Base-by-base conservation (phyloP, 2,888 invertebrate genomes). In the Cerceris rybyensis region DNA sequence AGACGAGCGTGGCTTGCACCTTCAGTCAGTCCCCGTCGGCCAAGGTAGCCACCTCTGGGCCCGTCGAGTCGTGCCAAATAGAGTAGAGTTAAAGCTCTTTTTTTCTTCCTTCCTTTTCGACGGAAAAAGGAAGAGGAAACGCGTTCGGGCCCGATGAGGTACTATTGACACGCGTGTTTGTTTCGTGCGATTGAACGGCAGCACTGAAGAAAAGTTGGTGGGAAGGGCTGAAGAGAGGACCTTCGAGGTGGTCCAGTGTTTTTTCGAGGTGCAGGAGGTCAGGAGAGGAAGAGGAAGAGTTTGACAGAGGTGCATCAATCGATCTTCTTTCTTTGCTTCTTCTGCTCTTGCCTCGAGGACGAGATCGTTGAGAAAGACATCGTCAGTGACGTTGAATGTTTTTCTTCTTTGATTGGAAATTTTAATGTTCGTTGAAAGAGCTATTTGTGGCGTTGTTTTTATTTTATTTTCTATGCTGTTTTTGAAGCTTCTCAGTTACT, bases 1-100 rank as follows among this genome's bases (percentile, higher is more conserved):
- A 90, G 90, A 90, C 89, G 88, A 91, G 90, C 84, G 86, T 88
- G 87, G 88, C 87, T 88, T 84, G 88, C 88, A 89, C 90, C 89
- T 90, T 91, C 92, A 92, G 92, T 92, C 90, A 90, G 90, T 91
- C 89, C 89, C 86, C 91, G 90, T 88, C 91, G 90, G 91, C 89
- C 91, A 90, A 86, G 88, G 87, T 87, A 91, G 88, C 86, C 90
- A 90, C 88, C 89, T 88, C 86, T 89, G 89, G 89, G 89, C 87
- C 88, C 81, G 75, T 78, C 75, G 74, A 85, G 82, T 86, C 80
- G 82, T 77, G 80, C 50, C 60, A 70, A 43, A 59, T 78, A 80
- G 16, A 52, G 14, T 64, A 54, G 68, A 28, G 28, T 28, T 28
- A 28, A 28, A 28, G 28, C 28, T 28, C 28, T 28, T 28, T 28